Conservation (phyloP, 2,797 vertebrate genomes). For the Tinamus major region DNA sequence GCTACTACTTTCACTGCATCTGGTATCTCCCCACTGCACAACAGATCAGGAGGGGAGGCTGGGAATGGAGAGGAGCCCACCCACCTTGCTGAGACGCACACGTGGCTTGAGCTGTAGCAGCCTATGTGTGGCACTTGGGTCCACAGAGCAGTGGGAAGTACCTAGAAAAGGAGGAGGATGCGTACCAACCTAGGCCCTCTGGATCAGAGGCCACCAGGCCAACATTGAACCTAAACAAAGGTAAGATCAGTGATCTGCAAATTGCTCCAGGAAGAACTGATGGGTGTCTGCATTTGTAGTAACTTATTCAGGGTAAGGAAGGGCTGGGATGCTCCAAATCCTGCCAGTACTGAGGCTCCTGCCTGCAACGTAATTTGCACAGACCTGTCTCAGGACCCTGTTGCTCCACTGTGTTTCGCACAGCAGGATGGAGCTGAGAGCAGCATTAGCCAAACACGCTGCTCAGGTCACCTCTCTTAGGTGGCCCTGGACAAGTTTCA, state of each 20-base stretch:
- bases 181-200: not conserved
- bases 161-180: not conserved
- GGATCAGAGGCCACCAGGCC: not conserved
- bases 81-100: not conserved
- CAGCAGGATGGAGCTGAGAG: no score
- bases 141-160: not conserved
- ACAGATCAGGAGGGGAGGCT: not conserved
- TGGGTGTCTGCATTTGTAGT: not conserved
- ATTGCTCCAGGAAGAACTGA: not conserved
- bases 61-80: not conserved
- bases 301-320: not conserved
- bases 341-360: not conserved
- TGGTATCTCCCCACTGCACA: conserved; percentile 17
- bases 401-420: not conserved
- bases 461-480: not conserved
- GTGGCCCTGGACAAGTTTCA: not conserved
- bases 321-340: not conserved
- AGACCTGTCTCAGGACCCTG: not conserved
- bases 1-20: not conserved
- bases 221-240: not conserved
- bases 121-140: not conserved
- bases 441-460: not conserved
- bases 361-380: not conserved
- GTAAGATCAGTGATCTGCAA: not conserved
- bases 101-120: not conserved